Evolutionary conservation across 53 echinoderm and acorn worm genomes (phyloP).

Genomic region (Holothuria scabra): DNA sequence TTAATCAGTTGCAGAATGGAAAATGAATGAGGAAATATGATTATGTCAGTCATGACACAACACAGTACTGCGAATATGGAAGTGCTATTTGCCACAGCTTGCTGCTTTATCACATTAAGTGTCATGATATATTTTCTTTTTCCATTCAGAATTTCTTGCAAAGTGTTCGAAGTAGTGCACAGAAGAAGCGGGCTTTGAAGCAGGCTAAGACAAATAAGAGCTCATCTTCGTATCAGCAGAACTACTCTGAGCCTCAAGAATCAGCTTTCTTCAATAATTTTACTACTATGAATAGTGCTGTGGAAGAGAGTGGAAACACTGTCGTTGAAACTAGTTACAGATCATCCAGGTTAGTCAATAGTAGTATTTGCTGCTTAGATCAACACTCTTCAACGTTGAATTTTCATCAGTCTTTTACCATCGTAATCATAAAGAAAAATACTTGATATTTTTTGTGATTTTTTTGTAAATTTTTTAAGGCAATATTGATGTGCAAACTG

Average conservation of each 20-base stretch:
- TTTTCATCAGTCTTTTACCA: too few relatives aligned
- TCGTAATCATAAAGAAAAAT: too few relatives aligned
- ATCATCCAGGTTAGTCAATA: slow-evolving; percentile 14
- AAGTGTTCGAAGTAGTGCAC: slow-evolving; percentile 91
- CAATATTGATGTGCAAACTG: too few relatives aligned
- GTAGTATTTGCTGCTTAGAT: neutral
- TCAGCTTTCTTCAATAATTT: slow-evolving; percentile 81
- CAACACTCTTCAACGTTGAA: neutral
- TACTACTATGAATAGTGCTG: slow-evolving; percentile 23
- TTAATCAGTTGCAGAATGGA: too few relatives aligned
- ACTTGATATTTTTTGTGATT: too few relatives aligned
- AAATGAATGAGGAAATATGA: too few relatives aligned
- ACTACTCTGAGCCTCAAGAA: slow-evolving; percentile 67
- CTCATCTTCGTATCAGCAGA: slow-evolving; percentile 22
- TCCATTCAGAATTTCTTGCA: slow-evolving; percentile 66
- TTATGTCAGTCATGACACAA: too few relatives aligned
- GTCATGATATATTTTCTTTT: neutral
- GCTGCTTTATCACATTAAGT: too few relatives aligned
- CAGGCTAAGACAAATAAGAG: slow-evolving; percentile 59
- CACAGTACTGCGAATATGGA: too few relatives aligned
- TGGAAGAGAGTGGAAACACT: neutral
- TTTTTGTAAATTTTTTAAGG: too few relatives aligned
- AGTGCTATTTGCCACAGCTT: too few relatives aligned
- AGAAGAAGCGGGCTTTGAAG: slow-evolving; percentile 92
- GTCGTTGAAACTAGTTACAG: slow-evolving; percentile 1